phyloP scores from a whole-genome alignment of 2,113 vertebrate species.

The Excalfactoria chinensis region DNA sequence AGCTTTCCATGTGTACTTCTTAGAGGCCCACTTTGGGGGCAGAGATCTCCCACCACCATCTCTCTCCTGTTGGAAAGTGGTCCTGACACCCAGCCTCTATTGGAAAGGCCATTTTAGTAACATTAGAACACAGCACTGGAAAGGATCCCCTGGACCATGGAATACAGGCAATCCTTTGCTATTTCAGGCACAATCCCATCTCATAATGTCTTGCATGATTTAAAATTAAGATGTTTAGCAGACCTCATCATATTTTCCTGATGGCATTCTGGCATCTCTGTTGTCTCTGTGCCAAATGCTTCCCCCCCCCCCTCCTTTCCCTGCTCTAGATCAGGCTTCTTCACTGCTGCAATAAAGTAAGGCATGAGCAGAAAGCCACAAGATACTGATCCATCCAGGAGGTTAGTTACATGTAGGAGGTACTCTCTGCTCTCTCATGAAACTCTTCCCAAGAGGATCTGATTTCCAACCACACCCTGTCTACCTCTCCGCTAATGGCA shows the following conservation, averaged over 20 bases:
- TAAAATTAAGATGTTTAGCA: neutral
- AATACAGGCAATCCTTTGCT: neutral
- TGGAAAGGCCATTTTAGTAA: neutral
- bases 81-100: neutral
- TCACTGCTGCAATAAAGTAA: slow-evolving; percentile 61
- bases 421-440: slow-evolving; percentile 70
- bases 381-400: slow-evolving; percentile 70
- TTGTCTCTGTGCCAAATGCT: neutral
- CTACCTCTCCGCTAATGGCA: slow-evolving; percentile 69
- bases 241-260: slow-evolving; percentile 34
- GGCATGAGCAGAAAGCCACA: slow-evolving; percentile 73
- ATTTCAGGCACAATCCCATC: neutral
- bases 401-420: slow-evolving; percentile 72
- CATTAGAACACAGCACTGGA: neutral
- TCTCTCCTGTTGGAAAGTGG: neutral
- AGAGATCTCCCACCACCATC: neutral
- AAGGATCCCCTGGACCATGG: neutral
- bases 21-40: slow-evolving; percentile 22
- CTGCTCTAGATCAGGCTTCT: slow-evolving; percentile 35
- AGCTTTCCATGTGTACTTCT: slow-evolving; percentile 21
- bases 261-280: slow-evolving; percentile 18
- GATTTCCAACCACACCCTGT: slow-evolving; percentile 73
- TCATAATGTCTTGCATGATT: neutral
- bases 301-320: neutral
- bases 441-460: slow-evolving; percentile 74